Percentiles rank a stretch among this genome's conserved stretches.
These are phyloP conservation scores for Diorhabda elongata DNA, from an alignment of 1,140 invertebrate genomes.

Conservation along the genomic window DNA sequence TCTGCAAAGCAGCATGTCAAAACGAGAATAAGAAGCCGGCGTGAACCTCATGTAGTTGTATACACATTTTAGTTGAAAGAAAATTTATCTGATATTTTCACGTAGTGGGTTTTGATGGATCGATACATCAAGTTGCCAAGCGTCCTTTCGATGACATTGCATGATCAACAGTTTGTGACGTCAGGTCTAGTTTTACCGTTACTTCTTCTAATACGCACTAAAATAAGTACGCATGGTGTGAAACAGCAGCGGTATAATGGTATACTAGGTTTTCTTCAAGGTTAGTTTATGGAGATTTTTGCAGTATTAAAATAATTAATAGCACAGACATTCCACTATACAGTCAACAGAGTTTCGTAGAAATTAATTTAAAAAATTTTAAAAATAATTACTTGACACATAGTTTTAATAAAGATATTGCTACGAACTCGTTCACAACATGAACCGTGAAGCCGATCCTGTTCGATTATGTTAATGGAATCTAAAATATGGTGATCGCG, in stretches of 20 bases:
- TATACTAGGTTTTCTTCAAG: neutral
- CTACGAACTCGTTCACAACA: too few species aligned
- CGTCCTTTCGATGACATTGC: slow-evolving; percentile 33
- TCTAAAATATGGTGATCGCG: too few species aligned
- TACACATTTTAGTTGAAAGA: slow-evolving; percentile 4
- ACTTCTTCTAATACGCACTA: neutral
- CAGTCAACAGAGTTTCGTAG: too few species aligned
- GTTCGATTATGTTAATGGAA: too few species aligned
- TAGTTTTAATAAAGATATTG: too few species aligned
- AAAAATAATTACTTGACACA: too few species aligned
- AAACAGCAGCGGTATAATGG: neutral
- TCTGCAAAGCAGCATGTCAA: slow-evolving; percentile 39
- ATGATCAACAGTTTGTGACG: slow-evolving; percentile 32
- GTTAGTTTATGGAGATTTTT: neutral
- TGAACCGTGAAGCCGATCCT: too few species aligned
- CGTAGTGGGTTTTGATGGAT: slow-evolving; percentile 10
- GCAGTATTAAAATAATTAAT: too few species aligned
- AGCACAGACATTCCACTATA: too few species aligned
- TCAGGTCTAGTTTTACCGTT: slow-evolving; percentile 16
- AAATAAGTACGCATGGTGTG: neutral
- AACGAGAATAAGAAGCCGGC: neutral
- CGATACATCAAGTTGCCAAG: slow-evolving; percentile 11
- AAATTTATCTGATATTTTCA: slow-evolving; percentile 6
- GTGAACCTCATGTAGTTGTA: neutral
- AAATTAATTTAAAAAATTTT: too few species aligned